A percentile compares a stretch with the other conserved stretches of the same genome.
Conservation (phyloP, 2,797 vertebrate species). For the Poliocrania exsul region DNA sequence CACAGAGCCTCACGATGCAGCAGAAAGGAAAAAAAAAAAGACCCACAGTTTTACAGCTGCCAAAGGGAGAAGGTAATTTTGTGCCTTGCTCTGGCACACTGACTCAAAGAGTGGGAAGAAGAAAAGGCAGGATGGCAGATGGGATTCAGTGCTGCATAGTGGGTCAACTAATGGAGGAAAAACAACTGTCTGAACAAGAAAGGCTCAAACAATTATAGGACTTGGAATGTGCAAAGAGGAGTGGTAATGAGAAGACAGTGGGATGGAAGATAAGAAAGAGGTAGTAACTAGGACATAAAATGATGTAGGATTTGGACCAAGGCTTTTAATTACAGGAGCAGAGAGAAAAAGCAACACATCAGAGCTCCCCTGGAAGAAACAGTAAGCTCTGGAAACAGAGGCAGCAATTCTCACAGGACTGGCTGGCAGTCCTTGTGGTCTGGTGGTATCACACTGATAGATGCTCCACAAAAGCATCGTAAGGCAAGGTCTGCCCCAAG, state of each 20-base stretch:
- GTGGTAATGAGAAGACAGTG: neutral
- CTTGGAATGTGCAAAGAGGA: neutral
- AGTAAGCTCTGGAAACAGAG: neutral
- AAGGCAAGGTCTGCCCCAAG: neutral
- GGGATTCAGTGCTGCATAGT: neutral
- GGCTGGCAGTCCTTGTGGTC: neutral
- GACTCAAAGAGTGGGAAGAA: neutral
- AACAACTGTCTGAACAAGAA: neutral
- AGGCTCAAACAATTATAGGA: neutral
- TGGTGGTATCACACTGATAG: neutral
- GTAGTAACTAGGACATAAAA: neutral
- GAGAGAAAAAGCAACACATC: neutral
- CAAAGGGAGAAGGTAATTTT: neutral
- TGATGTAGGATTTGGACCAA: neutral
- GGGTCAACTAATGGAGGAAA: neutral
- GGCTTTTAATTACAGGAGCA: neutral
- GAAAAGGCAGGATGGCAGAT: neutral
- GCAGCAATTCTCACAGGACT: neutral
- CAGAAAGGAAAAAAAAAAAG: neutral
- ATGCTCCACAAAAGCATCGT: neutral
- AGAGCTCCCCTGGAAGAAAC: neutral
- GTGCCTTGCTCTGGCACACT: neutral
- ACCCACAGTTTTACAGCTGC: neutral
- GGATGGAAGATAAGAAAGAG: neutral
- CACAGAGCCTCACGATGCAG: neutral